Conservation (phyloP, 2,113 vertebrate species). For the Aphelocoma coerulescens region DNA sequence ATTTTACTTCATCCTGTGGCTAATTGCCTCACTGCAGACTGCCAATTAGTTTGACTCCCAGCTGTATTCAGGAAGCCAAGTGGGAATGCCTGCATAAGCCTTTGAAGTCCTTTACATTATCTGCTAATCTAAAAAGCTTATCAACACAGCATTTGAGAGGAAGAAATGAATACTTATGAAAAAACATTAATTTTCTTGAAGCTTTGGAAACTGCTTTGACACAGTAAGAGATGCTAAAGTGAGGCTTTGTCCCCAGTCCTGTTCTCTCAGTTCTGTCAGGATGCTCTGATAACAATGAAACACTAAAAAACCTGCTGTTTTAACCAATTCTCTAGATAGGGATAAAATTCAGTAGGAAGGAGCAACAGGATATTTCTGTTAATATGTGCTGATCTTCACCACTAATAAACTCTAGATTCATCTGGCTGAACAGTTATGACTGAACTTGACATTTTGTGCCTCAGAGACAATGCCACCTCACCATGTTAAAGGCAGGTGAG, state of each 20-base stretch:
- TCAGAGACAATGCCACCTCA: neutral
- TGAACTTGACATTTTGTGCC: neutral
- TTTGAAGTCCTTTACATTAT: conserved; percentile 52
- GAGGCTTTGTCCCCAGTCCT: neutral
- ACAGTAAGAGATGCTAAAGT: neutral
- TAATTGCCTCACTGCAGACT: conserved; percentile 17
- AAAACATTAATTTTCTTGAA: neutral
- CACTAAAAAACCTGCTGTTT: neutral
- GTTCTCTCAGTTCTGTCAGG: neutral
- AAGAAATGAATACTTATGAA: conserved; percentile 29
- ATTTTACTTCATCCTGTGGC: conserved; percentile 7
- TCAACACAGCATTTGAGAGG: neutral
- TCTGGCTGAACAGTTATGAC: neutral
- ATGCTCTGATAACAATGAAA: neutral
- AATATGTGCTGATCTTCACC: neutral
- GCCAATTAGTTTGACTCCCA: conserved; percentile 39
- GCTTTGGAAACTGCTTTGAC: neutral
- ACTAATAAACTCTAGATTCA: neutral
- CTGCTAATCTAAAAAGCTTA: conserved; percentile 37
- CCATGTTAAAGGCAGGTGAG: neutral
- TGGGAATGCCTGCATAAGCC: neutral
- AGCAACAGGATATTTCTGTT: neutral
- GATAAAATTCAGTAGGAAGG: neutral
- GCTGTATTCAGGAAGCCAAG: neutral
- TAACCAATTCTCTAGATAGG: neutral